Evolutionary conservation across 2,888 invertebrate species (phyloP).

Genomic region (Colletes collaris): DNA sequence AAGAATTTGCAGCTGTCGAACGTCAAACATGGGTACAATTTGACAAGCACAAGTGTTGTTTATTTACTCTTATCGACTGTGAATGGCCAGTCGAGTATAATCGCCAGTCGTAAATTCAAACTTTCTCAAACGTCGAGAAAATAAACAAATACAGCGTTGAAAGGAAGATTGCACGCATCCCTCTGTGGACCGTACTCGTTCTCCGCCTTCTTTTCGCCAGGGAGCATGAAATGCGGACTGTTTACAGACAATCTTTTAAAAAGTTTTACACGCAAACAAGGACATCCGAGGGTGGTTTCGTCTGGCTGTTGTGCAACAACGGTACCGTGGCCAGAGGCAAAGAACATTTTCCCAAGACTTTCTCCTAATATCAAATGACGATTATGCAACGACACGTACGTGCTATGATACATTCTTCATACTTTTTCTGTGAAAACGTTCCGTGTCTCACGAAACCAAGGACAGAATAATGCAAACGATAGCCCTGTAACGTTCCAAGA

Average conservation of each 20-base stretch:
- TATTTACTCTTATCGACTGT: not conserved
- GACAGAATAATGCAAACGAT: not conserved
- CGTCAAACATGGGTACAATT: too few relatives aligned
- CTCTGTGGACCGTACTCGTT: not conserved
- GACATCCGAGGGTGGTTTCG: slow-evolving; percentile 33
- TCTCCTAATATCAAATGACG: slow-evolving; percentile 32
- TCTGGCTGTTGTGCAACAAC: slow-evolving; percentile 27
- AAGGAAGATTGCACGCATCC: slow-evolving; percentile 24
- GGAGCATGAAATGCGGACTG: slow-evolving; percentile 52
- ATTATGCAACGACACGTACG: slow-evolving; percentile 33
- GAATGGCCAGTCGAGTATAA: not conserved
- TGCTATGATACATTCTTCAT: slow-evolving; percentile 6
- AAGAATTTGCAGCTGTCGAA: too few relatives aligned
- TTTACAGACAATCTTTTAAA: slow-evolving; percentile 73
- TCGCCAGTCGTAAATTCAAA: slow-evolving; percentile 22
- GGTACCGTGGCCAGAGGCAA: slow-evolving; percentile 1
- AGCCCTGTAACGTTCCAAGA: not conserved
- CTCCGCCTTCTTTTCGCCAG: slow-evolving; percentile 9
- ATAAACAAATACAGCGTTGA: slow-evolving; percentile 31
- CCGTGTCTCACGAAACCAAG: not conserved
- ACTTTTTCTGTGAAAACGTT: not conserved
- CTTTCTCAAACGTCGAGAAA: slow-evolving; percentile 17
- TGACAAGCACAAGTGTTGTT: not conserved
- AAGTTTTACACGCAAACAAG: slow-evolving; percentile 69
- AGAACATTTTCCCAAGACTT: slow-evolving; percentile 21